Evolutionary conservation across 2,797 vertebrate genomes (phyloP).

Genomic region (Tympanoctomys barrerae): DNA sequence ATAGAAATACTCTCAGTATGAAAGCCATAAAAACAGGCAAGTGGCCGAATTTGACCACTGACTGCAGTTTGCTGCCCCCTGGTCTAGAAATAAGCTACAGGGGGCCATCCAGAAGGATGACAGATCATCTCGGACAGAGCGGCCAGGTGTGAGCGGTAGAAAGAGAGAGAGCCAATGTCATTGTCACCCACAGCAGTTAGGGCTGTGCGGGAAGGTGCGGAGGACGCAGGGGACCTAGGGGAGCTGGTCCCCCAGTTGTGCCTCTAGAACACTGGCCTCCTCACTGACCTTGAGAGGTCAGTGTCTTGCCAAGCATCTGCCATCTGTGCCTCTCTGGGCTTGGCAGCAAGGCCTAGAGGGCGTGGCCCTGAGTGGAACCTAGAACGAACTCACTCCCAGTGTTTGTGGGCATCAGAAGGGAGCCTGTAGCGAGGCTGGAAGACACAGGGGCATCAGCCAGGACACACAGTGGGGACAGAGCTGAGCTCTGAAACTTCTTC

Average conservation of each 20-base stretch:
- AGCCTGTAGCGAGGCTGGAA: accelerated
- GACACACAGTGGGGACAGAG: no score
- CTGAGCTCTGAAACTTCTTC: accelerated
- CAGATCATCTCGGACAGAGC: no score
- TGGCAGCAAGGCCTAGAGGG: background rate
- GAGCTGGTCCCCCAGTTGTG: no score
- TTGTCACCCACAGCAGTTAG: background rate
- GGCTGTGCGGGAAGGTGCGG: accelerated
- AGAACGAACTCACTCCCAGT: accelerated
- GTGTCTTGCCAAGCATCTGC: background rate
- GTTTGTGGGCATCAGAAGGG: accelerated
- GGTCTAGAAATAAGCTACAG: background rate
- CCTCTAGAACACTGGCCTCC: accelerated
- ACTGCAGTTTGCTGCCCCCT: background rate
- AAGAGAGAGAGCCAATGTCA: accelerated
- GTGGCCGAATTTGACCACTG: background rate
- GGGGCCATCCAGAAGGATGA: background rate
- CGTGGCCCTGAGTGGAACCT: accelerated
- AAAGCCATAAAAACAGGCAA: background rate
- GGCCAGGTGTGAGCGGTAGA: no score
- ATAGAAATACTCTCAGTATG: background rate
- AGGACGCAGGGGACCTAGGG: accelerated
- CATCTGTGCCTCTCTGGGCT: accelerated
- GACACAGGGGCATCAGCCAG: accelerated
- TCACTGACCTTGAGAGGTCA: background rate